phyloP scores from a whole-genome alignment of 2,113 vertebrate genomes.

The Felis chaus region DNA sequence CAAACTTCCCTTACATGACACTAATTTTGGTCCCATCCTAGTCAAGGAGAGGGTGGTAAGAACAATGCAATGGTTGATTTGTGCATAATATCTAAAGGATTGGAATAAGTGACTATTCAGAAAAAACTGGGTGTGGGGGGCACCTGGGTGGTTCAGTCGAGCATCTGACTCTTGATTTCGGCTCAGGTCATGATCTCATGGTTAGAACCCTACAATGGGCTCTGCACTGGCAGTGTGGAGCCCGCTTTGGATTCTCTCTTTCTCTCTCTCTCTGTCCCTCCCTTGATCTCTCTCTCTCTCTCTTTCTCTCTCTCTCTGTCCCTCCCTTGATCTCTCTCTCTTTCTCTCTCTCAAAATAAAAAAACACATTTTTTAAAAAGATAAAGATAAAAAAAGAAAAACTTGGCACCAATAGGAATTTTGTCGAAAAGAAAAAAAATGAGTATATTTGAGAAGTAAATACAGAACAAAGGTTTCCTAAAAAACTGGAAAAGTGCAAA shows the following conservation, averaged over 20 bases:
- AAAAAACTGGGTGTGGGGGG: not conserved
- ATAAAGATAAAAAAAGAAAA: not conserved
- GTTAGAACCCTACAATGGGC: too few relatives aligned
- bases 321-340: too few relatives aligned
- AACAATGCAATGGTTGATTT: not conserved
- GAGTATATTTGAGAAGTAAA: not conserved
- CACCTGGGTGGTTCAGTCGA: too few relatives aligned
- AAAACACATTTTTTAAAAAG: too few relatives aligned
- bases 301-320: too few relatives aligned
- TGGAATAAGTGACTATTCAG: not conserved
- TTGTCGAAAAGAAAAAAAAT: not conserved
- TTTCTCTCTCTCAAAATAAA: too few relatives aligned
- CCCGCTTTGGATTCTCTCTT: too few relatives aligned
- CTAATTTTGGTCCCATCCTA: not conserved
- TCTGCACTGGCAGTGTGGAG: too few relatives aligned
- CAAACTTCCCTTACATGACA: not conserved
- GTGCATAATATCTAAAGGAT: not conserved
- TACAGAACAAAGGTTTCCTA: not conserved
- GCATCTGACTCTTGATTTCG: too few relatives aligned
- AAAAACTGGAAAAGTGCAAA: not conserved
- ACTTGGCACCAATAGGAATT: not conserved
- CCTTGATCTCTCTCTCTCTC: too few relatives aligned
- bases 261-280: too few relatives aligned
- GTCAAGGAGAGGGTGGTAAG: not conserved
- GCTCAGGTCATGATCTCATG: too few relatives aligned